Base-by-base conservation (phyloP, 2,797 vertebrate genomes). In the Malurus leucopterus region DNA sequence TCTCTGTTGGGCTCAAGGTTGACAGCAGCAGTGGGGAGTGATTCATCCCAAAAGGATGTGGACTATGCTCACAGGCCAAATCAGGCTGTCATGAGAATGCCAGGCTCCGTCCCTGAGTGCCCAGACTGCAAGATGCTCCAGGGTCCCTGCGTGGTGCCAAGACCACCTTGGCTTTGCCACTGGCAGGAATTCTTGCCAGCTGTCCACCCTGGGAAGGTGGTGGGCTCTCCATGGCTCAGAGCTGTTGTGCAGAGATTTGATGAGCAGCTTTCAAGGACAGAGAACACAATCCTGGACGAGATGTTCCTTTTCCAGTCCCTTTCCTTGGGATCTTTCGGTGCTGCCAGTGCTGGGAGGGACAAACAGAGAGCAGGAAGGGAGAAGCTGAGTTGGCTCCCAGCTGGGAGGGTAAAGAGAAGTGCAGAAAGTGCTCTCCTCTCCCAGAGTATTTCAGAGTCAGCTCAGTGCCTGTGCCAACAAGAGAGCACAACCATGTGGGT, bases 401-500 rank as follows among this genome's bases (percentile, higher is more conserved):
- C 26, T 89, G 69, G 20, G 36, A 53, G 4, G 8, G 29, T 22
- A 38, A 44, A 36, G 22, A 67, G 72, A 46, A 54, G 13, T 11
- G 30, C 24, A 57, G 11, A 4, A 7, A 44, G 13, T n/a, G 41
- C 16, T 70, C 27, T 71, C 38, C 19, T 80, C 23, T 83, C 40
- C 27, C 79, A 55, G 23, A 41, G 15, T 2, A 1, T 50, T 73
- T 51, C 62, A 75, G 58, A 58, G 49, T 12, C 57, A 67, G 64
- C 13, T 23, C 58, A 47, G 59, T 78, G 49, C 15, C 71, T 9
- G 3, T 4, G 3, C 46, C 53, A 67, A 16, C 4, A 29, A 34
- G 13, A 0, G 0, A 23, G 43, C 38, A 64, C 0, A 0, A 47
- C 22, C 4, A 0, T 13, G 32, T 44, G 9, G 36, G n/a, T 30